These are phyloP conservation scores for Lasius platythorax DNA, from an alignment of 2,888 invertebrate genomes.

Conservation along the genomic window DNA sequence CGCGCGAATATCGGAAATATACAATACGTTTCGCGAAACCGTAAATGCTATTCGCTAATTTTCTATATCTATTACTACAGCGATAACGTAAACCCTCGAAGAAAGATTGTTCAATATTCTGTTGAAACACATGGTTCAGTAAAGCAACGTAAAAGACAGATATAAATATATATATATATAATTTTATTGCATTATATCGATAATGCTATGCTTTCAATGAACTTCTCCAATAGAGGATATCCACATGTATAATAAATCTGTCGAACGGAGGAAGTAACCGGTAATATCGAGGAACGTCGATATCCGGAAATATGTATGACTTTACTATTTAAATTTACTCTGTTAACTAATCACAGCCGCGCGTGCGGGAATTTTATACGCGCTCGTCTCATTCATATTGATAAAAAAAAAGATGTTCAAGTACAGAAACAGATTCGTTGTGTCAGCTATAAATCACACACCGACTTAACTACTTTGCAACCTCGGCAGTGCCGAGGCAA, in stretches of 20 bases:
- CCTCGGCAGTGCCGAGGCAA: constrained; percentile 53
- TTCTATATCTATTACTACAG: background rate
- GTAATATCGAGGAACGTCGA: background rate
- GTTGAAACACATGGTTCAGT: background rate
- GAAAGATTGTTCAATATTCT: background rate
- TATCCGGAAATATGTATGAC: background rate
- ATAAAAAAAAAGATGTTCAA: constrained; percentile 32
- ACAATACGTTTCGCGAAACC: background rate
- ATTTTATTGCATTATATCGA: background rate
- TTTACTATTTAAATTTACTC: constrained; percentile 18
- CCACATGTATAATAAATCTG: constrained; percentile 11
- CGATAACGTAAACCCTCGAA: constrained; percentile 11
- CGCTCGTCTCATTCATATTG: constrained; percentile 1
- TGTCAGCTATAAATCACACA: constrained; percentile 69
- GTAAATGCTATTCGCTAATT: constrained; percentile 6
- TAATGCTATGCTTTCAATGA: background rate
- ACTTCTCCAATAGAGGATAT: constrained; percentile 11
- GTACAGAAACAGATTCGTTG: constrained; percentile 58
- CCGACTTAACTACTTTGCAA: constrained; percentile 75
- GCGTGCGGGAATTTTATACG: background rate
- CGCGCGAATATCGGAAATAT: constrained; percentile 18
- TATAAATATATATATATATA: background rate
- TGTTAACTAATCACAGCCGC: constrained; percentile 20
- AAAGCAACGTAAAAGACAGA: background rate
- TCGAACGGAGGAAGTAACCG: background rate